Conservation (phyloP, 1,140 invertebrate genomes). For the Asobara japonica region DNA sequence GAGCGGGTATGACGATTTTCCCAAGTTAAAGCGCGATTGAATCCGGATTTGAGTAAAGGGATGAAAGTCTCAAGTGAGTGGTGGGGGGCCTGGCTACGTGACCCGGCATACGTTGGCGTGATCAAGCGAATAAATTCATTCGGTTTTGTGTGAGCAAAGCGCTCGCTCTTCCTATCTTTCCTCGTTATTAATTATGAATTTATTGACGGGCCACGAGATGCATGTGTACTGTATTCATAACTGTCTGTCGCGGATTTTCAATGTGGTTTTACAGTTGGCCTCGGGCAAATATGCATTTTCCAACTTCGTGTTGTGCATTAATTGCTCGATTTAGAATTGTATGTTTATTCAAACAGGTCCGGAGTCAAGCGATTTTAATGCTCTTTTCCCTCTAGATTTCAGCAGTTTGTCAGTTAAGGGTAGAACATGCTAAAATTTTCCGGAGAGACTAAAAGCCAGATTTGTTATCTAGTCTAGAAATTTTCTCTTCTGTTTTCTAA, state of each 20-base stretch:
- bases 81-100: background rate
- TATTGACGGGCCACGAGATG: background rate
- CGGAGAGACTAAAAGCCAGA: too few species aligned
- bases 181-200: slow-evolving; percentile 10
- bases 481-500: background rate
- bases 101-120: background rate
- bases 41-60: background rate
- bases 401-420: too few species aligned
- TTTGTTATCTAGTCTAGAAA: too few species aligned
- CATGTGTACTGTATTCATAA: background rate
- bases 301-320: background rate
- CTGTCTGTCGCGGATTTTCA: background rate
- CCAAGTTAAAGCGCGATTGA: background rate
- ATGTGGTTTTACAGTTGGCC: background rate
- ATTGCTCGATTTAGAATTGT: background rate
- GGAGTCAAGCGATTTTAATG: background rate
- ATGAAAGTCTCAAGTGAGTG: background rate
- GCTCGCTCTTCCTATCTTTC: background rate
- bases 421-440: too few species aligned
- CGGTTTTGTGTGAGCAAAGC: background rate
- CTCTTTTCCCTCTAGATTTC: background rate
- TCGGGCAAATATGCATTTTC: background rate
- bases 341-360: background rate
- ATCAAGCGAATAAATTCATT: slow-evolving; percentile 2
- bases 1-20: background rate